Evolutionary conservation across 2,888 invertebrate genomes (phyloP).

Genomic region (Leucoma salicis): DNA sequence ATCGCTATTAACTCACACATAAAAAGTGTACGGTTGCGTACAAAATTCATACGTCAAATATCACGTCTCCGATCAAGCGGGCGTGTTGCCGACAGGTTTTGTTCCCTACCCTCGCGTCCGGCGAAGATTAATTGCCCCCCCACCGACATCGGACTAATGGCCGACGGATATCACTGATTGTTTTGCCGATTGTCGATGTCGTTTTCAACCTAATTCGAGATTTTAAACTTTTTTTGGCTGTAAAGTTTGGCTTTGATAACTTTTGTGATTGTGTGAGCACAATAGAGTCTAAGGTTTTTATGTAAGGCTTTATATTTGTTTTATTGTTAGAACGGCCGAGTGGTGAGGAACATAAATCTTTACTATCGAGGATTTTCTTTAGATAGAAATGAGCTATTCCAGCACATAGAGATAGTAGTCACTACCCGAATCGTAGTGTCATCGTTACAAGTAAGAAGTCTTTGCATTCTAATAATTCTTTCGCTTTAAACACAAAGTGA

Average conservation of each 20-base stretch:
- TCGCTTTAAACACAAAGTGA: too few relatives aligned
- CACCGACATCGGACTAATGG: constrained; percentile 25
- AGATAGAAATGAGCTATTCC: not conserved
- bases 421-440: too few relatives aligned
- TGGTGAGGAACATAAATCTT: not conserved
- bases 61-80: constrained; percentile 12
- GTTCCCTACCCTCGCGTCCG: constrained; percentile 10
- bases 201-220: constrained; percentile 15
- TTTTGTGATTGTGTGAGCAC: constrained; percentile 3
- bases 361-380: not conserved
- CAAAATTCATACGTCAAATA: constrained; percentile 14
- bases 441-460: too few relatives aligned
- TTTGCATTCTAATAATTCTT: too few relatives aligned
- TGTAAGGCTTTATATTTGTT: constrained; percentile 4
- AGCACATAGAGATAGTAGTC: too few relatives aligned
- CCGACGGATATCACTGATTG: constrained; percentile 34
- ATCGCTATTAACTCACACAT: not conserved
- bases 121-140: constrained; percentile 38
- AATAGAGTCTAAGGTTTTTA: constrained; percentile 1
- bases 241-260: constrained; percentile 5
- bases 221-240: constrained; percentile 18
- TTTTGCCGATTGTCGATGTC: constrained; percentile 34
- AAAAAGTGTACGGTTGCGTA: constrained; percentile 3
- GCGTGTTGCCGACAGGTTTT: constrained; percentile 31
- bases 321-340: not conserved